Percentiles rank a stretch among this genome's conserved stretches.
Evolutionary conservation across 2,113 vertebrate genomes (phyloP).

Genomic region (Tursiops truncatus): DNA sequence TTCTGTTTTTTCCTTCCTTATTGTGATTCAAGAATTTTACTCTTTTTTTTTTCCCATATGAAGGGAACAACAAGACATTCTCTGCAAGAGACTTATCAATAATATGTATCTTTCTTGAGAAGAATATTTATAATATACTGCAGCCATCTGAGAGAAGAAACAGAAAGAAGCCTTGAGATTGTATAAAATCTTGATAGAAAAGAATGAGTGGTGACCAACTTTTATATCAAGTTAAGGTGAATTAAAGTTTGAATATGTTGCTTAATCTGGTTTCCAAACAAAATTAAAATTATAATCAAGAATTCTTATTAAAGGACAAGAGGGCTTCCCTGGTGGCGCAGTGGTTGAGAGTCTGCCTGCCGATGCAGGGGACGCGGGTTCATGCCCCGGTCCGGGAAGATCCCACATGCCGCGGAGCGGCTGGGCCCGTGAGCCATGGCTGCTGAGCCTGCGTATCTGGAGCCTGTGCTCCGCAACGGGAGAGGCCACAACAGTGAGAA

Average conservation of each 20-base stretch:
- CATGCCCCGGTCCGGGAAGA: no score
- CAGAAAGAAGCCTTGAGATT: background rate
- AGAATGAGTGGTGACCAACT: background rate
- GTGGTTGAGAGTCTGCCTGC: no score
- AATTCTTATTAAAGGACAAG: background rate
- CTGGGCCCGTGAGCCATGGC: no score
- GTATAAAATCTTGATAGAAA: background rate
- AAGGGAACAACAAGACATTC: background rate
- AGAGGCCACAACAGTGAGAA: no score
- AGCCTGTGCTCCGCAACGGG: no score
- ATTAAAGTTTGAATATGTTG: background rate
- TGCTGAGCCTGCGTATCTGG: no score
- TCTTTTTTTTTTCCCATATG: background rate
- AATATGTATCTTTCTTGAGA: background rate
- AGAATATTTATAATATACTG: background rate
- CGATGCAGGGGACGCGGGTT: no score
- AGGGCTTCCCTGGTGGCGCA: no score
- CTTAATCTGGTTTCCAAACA: background rate
- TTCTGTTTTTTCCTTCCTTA: background rate
- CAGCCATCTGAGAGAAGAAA: background rate
- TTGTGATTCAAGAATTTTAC: background rate
- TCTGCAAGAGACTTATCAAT: background rate
- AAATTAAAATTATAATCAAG: background rate
- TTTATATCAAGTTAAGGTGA: background rate
- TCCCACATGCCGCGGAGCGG: no score